phyloP scores from a whole-genome alignment of 2,888 invertebrate species.

The Pachymerium ferrugineum region DNA sequence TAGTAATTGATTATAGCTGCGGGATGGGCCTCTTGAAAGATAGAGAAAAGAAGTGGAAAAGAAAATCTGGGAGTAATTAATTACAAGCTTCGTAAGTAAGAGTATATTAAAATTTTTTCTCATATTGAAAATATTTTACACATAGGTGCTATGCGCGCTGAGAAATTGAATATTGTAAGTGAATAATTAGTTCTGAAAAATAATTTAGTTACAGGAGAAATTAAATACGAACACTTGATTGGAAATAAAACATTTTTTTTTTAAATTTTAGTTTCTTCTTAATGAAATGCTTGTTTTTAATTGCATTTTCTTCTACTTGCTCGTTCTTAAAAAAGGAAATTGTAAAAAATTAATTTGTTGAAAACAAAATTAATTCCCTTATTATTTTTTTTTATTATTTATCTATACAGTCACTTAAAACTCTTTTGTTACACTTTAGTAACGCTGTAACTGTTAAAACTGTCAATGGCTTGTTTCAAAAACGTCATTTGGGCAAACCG shows the following conservation, averaged over 20 bases:
- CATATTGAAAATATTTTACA: neutral
- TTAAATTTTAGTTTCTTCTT: neutral
- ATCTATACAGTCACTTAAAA: neutral
- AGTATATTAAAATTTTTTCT: neutral
- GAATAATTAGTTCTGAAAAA: neutral
- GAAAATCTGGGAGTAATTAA: neutral
- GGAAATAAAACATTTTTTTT: too few relatives aligned
- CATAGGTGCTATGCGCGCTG: too few relatives aligned
- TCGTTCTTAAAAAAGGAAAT: neutral
- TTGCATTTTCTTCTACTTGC: neutral
- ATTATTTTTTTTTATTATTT: neutral
- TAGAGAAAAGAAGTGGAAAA: neutral
- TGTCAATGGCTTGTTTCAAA: neutral
- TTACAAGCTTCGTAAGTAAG: neutral
- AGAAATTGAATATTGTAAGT: neutral
- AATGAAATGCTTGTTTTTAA: neutral
- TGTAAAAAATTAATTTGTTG: neutral
- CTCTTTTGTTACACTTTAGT: neutral
- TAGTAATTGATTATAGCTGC: slow-evolving; percentile 11
- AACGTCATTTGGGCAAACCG: neutral
- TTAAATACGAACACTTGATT: neutral
- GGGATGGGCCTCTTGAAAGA: neutral
- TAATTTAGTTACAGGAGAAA: neutral
- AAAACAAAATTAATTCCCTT: neutral
- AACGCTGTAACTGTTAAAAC: neutral